phyloP scores from a whole-genome alignment of 2,113 vertebrate species.

The Lamprologus tigripictilis region DNA sequence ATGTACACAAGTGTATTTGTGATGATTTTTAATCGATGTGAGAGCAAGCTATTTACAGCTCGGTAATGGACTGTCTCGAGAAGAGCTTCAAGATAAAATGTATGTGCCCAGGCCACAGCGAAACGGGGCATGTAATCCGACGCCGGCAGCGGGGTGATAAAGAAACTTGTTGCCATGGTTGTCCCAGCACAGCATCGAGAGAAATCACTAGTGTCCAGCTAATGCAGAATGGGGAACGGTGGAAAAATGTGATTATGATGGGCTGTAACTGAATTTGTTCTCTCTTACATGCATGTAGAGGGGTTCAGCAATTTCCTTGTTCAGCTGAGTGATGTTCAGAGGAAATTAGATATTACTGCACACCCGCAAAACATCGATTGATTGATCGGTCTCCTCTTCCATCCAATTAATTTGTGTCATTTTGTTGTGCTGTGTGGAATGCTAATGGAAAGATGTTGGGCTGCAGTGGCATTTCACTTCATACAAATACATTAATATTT shows the following conservation, averaged over 20 bases:
- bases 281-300: slow-evolving; percentile 10
- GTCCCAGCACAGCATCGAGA: slow-evolving; percentile 8
- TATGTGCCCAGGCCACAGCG: background rate
- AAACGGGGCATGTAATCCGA: background rate
- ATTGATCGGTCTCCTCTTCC: slow-evolving; percentile 48
- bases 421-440: slow-evolving; percentile 2
- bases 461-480: background rate
- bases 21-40: background rate
- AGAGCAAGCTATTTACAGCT: background rate
- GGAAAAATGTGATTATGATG: slow-evolving; percentile 37
- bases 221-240: slow-evolving; percentile 28
- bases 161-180: background rate
- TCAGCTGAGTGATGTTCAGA: slow-evolving; percentile 37
- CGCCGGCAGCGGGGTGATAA: background rate
- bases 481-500: background rate
- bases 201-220: slow-evolving; percentile 38
- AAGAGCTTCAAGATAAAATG: background rate
- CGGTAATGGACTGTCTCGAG: background rate
- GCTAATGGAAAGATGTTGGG: slow-evolving; percentile 8
- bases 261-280: slow-evolving; percentile 22
- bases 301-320: slow-evolving; percentile 16
- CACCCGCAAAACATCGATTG: slow-evolving; percentile 13
- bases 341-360: slow-evolving; percentile 56
- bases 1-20: background rate
- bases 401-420: slow-evolving; percentile 48